phyloP scores from a whole-genome alignment of 1,140 invertebrate genomes.

The Planococcus citri region DNA sequence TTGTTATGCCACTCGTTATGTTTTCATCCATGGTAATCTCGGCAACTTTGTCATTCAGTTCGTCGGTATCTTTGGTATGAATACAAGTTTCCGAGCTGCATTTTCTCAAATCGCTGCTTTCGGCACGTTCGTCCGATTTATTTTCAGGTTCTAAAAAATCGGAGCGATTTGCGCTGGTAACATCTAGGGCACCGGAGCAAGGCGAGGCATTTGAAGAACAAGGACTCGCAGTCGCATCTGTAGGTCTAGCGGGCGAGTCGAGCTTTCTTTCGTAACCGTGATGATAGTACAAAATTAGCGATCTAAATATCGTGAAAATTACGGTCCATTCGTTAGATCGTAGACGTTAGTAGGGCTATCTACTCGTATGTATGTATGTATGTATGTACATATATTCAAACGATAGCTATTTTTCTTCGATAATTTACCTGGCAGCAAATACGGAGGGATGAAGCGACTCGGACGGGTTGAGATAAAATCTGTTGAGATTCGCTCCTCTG shows the following conservation, averaged over 20 bases:
- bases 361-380: neutral
- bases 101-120: neutral
- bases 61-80: neutral
- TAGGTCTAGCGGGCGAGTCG: neutral
- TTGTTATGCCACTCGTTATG: neutral
- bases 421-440: conserved; percentile 48
- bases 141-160: neutral
- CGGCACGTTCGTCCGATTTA: neutral
- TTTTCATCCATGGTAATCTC: neutral
- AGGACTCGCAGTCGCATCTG: neutral
- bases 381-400: too few species aligned
- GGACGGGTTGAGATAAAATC: conserved; percentile 68
- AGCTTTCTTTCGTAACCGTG: conserved; percentile 25
- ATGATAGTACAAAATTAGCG: conserved; percentile 30
- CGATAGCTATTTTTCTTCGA: neutral
- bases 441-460: conserved; percentile 65
- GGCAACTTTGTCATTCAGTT: neutral
- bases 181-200: neutral
- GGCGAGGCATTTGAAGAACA: neutral
- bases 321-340: too few species aligned
- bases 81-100: neutral
- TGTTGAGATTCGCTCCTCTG: conserved; percentile 76
- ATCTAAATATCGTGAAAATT: conserved; percentile 26
- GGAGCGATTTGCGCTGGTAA: neutral
- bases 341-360: too few species aligned